Evolutionary conservation across 2,888 invertebrate genomes (phyloP).

Genomic region (Tetragonisca angustula): DNA sequence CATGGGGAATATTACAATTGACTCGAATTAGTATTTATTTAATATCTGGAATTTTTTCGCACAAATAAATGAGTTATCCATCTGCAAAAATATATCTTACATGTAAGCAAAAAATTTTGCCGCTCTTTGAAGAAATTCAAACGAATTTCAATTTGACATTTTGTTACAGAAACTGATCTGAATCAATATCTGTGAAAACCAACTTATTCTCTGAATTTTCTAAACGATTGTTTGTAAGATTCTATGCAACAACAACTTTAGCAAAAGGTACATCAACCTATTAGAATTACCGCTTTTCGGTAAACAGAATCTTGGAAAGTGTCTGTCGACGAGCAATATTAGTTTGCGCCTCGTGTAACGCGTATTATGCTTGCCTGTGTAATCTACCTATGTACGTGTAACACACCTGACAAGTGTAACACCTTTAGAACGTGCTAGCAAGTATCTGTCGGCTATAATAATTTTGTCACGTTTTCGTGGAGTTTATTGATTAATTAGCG

Average conservation of each 20-base stretch:
- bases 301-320: constrained; percentile 9
- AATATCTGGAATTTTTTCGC: too few relatives aligned
- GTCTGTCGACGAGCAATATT: constrained; percentile 12
- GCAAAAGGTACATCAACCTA: not conserved
- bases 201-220: not conserved
- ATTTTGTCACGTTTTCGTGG: constrained; percentile 17
- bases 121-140: not conserved
- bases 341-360: not conserved
- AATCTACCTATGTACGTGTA: constrained; percentile 15
- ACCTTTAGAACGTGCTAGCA: not conserved
- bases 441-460: constrained; percentile 4
- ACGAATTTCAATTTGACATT: not conserved
- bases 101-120: not conserved
- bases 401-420: constrained; percentile 12
- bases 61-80: not conserved
- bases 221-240: not conserved
- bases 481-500: constrained; percentile 28
- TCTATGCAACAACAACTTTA: not conserved
- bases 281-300: not conserved
- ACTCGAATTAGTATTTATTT: too few relatives aligned
- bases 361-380: constrained; percentile 5
- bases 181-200: not conserved
- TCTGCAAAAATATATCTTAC: not conserved
- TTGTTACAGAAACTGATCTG: not conserved
- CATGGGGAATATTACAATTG: not conserved